phyloP scores from a whole-genome alignment of 2,888 invertebrate species.

The Arenicola marina region DNA sequence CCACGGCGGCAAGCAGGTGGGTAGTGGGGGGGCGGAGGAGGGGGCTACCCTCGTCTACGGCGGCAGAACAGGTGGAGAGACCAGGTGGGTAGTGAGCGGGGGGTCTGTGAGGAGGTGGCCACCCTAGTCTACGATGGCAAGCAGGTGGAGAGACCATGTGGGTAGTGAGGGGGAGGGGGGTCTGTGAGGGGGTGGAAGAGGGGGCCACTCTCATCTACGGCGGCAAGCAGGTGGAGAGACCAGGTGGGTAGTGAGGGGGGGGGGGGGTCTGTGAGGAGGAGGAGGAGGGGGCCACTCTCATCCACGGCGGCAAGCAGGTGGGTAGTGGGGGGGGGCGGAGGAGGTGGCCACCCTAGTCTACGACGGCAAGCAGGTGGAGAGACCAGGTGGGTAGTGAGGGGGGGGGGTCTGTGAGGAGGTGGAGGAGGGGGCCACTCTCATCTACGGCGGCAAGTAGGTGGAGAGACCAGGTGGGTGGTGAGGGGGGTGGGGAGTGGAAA shows the following conservation, averaged over 20 bases:
- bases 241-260: too few species aligned
- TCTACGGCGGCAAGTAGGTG: conserved; percentile 79
- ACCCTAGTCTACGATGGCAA: conserved; percentile 82
- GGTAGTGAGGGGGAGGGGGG: too few species aligned
- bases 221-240: conserved; percentile 73
- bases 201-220: conserved; percentile 86
- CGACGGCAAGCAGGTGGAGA: conserved; percentile 77
- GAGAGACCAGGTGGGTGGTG: conserved; percentile 70
- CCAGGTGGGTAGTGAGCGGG: conserved; percentile 84
- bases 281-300: conserved; percentile 83
- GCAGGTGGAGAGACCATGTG: conserved; percentile 72
- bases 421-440: conserved; percentile 83
- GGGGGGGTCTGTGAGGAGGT: too few species aligned
- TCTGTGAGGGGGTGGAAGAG: conserved; percentile 77
- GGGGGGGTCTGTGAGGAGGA: too few species aligned
- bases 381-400: conserved; percentile 71
- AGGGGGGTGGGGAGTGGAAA: too few species aligned
- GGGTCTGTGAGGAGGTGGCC: conserved; percentile 83
- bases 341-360: conserved; percentile 86
- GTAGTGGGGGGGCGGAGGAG: too few species aligned
- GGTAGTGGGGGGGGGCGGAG: conserved; percentile 75
- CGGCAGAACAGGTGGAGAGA: too few species aligned
- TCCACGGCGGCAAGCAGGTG: conserved; percentile 79
- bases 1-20: too few species aligned
- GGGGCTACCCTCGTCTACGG: too few species aligned